These are phyloP conservation scores for Colletes collaris DNA, from an alignment of 2,888 invertebrate genomes.

Conservation along the genomic window DNA sequence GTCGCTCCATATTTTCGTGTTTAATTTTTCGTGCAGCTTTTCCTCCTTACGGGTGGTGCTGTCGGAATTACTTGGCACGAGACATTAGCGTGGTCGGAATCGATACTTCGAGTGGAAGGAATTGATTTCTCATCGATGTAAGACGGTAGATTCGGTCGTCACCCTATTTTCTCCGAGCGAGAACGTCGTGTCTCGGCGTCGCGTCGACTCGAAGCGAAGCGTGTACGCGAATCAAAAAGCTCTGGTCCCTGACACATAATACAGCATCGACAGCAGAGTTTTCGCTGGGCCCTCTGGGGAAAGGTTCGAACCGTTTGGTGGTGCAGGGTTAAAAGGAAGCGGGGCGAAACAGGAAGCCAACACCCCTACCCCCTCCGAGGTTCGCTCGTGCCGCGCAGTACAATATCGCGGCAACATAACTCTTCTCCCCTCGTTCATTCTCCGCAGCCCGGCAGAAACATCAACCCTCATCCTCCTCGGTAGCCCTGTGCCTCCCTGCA, in stretches of 20 bases:
- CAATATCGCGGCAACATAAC: conserved; percentile 83
- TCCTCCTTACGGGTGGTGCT: too few relatives aligned
- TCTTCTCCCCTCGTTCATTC: conserved; percentile 82
- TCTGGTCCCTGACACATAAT: conserved; percentile 74
- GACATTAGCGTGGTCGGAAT: neutral
- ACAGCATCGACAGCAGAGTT: conserved; percentile 77
- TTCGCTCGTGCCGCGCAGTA: conserved; percentile 81
- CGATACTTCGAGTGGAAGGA: neutral
- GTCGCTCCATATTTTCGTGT: too few relatives aligned
- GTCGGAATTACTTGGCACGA: too few relatives aligned
- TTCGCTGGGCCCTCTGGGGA: conserved; percentile 51
- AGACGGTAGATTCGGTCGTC: neutral
- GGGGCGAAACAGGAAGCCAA: conserved; percentile 66
- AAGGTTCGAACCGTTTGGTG: conserved; percentile 50
- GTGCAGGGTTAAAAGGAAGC: conserved; percentile 53
- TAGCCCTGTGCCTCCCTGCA: conserved; percentile 30
- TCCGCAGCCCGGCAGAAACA: conserved; percentile 79
- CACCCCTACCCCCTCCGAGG: conserved; percentile 61
- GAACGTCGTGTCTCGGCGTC: conserved; percentile 1
- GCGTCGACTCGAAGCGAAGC: neutral
- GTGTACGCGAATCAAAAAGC: conserved; percentile 49
- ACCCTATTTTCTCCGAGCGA: conserved; percentile 1
- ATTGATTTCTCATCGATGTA: neutral
- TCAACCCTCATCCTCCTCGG: conserved; percentile 77
- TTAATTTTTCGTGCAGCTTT: too few relatives aligned